Base-by-base conservation (phyloP, 2,888 invertebrate species). In the Acanthosepion lycidas region DNA sequence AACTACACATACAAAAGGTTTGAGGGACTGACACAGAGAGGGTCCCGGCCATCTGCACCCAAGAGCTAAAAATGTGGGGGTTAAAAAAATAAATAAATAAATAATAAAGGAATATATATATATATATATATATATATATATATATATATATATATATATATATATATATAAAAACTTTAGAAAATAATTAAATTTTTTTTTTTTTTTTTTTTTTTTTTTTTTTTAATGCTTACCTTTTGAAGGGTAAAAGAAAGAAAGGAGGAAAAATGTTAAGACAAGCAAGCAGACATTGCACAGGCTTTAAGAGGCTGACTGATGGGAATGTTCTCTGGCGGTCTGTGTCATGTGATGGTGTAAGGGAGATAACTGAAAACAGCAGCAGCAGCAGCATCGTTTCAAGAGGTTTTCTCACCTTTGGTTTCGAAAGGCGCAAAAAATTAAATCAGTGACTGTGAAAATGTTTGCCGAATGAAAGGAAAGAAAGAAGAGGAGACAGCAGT, bases 1-100 rank as follows among this genome's bases (percentile, higher is more conserved):
- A 99, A 99, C 98, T 99, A 99, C 98, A 99, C 99, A 95, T 99
- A 99, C 98, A 99, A 99, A 98, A 98, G 99, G 96, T 99, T 99
- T 98, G 99, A 99, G 98, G 99, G 99, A 55, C 98, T 99, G 96
- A 99, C 99, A 94, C 99, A 99, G 97, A 98, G 99, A 96, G 99
- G 99, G 12, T n/a, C 78, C 51, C 94, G 94, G 48, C 94, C 94
- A 55, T 94, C 94, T 33, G 91, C 91, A n/a, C 94, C 94, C 33
- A 94, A 94, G 64, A 94, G 94, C 94, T 94, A 94, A 59, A 64
- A 64, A 64, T 64, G 18, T 92, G 92, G n/a, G 51, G 92, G 15
- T 78, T 78, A 33, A 15, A 78, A 78, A 78, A 78, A n/a, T n/a
- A 78, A n/a, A n/a, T 78, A 78, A 78, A n/a, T 6, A 78, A 78